Percentiles rank a stretch among this genome's conserved stretches.
Evolutionary conservation across 2,113 vertebrate species (phyloP).

Genomic region (Protomyctophum bolini): DNA sequence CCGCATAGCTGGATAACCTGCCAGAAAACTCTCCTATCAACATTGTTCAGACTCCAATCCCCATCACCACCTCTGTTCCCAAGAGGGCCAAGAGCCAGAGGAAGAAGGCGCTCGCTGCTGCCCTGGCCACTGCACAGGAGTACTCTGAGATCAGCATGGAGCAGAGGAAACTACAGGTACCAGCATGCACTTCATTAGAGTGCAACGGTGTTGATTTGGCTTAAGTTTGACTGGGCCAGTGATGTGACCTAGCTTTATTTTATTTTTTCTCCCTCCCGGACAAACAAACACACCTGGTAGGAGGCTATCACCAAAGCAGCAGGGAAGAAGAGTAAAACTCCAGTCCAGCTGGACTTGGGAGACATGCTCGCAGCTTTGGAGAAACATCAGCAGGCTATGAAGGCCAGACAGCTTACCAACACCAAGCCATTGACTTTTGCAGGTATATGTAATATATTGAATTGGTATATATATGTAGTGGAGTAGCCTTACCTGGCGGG

Average conservation of each 20-base stretch:
- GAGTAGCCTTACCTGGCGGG: too few species aligned
- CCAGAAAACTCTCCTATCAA: slow-evolving; percentile 97
- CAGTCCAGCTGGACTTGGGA: slow-evolving; percentile 94
- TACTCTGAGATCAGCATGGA: slow-evolving; percentile 99
- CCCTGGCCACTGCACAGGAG: slow-evolving; percentile 95
- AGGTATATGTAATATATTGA: slow-evolving; percentile 73
- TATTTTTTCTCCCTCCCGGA: not conserved
- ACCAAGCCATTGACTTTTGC: slow-evolving; percentile 92
- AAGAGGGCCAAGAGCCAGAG: slow-evolving; percentile 98
- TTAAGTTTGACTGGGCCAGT: not conserved
- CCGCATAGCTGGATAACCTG: slow-evolving; percentile 88
- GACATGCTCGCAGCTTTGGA: slow-evolving; percentile 97
- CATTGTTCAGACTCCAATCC: slow-evolving; percentile 98
- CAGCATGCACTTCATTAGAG: not conserved
- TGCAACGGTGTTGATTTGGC: not conserved
- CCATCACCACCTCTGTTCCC: slow-evolving; percentile 96
- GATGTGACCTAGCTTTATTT: slow-evolving; percentile 1
- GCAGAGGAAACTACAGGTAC: slow-evolving; percentile 94
- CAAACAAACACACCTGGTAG: slow-evolving; percentile 63
- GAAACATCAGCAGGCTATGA: slow-evolving; percentile 97
- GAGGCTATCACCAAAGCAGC: slow-evolving; percentile 96
- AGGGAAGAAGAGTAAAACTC: slow-evolving; percentile 96
- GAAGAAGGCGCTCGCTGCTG: slow-evolving; percentile 97
- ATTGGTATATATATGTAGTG: too few species aligned
- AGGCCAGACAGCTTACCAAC: slow-evolving; percentile 93